Percentiles rank a stretch among this genome's conserved stretches.
Evolutionary conservation across 2,113 vertebrate species (phyloP).

Genomic region (Steatornis caripensis): DNA sequence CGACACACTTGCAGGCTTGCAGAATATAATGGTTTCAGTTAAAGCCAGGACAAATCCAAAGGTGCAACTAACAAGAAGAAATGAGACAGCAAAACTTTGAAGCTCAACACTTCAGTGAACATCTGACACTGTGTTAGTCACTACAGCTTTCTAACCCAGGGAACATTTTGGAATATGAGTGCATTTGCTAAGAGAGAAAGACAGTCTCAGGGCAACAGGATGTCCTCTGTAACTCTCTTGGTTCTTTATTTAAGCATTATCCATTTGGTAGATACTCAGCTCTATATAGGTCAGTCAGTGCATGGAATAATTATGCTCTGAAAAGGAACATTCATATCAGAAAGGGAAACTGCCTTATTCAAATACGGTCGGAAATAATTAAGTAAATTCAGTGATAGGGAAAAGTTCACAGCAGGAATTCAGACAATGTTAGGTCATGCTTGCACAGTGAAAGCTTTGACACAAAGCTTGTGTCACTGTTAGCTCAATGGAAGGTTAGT

Average conservation of each 20-base stretch:
- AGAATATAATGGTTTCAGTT: neutral
- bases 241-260: neutral
- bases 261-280: neutral
- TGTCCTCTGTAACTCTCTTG: neutral
- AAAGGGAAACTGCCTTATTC: neutral
- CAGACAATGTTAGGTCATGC: neutral
- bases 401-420: neutral
- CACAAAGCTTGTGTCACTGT: constrained; percentile 14
- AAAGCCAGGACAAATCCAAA: neutral
- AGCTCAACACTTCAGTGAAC: neutral
- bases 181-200: neutral
- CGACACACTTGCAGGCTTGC: neutral
- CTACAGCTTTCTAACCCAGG: neutral
- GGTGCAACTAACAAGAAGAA: neutral
- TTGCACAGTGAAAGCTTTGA: constrained; percentile 32
- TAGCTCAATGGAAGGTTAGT: constrained; percentile 31
- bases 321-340: neutral
- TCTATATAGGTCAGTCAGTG: neutral
- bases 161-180: neutral
- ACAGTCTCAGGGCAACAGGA: neutral
- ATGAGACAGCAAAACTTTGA: neutral
- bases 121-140: neutral
- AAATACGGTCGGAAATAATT: neutral
- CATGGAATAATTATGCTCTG: neutral
- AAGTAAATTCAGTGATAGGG: neutral